Base-by-base conservation (phyloP, 2,797 vertebrate species). In the Acanthiza pusilla region DNA sequence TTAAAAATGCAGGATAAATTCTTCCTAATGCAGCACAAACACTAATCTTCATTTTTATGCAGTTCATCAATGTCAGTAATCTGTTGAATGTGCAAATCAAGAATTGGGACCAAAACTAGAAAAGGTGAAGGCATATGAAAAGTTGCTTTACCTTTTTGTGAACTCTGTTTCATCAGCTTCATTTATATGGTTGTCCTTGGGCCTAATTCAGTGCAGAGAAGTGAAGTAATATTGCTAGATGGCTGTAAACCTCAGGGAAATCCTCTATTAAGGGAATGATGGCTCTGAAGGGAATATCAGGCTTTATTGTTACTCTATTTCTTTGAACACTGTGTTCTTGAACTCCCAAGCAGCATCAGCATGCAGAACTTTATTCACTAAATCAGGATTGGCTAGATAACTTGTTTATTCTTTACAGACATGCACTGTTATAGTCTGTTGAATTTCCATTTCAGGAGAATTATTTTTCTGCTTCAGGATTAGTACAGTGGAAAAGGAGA, bases 221-320 rank as follows among this genome's bases (percentile, higher is more conserved):
- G 36, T n/a, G 62, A 95, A 66, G 63, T 32, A 76, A 84, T 86
- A 86, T 70, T 92, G 57, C 34, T 93, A 81, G 79, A 92, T 67
- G 63, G 53, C 53, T 94, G 27, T 62, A 94, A 96, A 86, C 91
- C 73, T 93, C n/a, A 82, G 83, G 92, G 94, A 96, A 95, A 93
- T 79, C 89, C 87, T 88, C 61, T 86, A 3, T 72, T 75, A 79
- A 91, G 62, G 65, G 51, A 76, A 36, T 79, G 48, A 90, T 75
- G 42, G 43, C 51, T 55, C 66, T 86, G 58, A 75, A 72, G 70
- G 48, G 82, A 84, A 45, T 90, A 62, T 66, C 42, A 81, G 34
- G 18, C n/a, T 88, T 83, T 88, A 78, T 58, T 71, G 45, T 88
- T 95, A 85, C 79, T 83, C 42, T 89, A 1, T 70, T 67, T 93